A percentile compares a stretch with the other conserved stretches of the same genome.
Conservation (phyloP, 2,113 vertebrate genomes). For the Petromus typicus region DNA sequence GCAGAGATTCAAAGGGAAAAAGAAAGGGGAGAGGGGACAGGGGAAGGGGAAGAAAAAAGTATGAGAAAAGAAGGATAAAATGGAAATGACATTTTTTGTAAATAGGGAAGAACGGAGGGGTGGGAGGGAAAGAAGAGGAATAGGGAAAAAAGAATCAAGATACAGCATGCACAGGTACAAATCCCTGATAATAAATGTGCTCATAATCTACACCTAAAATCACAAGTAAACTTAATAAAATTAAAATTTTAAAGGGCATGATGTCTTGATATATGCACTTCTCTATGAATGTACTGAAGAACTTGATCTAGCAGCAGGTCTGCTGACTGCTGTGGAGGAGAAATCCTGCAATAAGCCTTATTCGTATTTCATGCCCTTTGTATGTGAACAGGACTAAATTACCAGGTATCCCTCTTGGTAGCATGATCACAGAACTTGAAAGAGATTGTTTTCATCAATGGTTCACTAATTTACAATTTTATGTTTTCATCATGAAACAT, state of each 20-base stretch:
- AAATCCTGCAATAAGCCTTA: neutral
- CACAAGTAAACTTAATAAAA: too few relatives aligned
- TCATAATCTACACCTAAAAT: too few relatives aligned
- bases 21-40: too few relatives aligned
- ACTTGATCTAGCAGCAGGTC: neutral
- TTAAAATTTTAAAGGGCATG: neutral
- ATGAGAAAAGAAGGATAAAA: too few relatives aligned
- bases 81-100: too few relatives aligned
- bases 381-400: neutral
- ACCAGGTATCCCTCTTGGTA: neutral
- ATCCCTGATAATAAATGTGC: too few relatives aligned
- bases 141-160: too few relatives aligned
- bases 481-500: neutral
- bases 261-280: neutral
- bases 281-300: neutral
- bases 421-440: neutral
- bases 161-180: too few relatives aligned
- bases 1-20: too few relatives aligned
- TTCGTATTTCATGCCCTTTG: neutral
- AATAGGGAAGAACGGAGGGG: too few relatives aligned
- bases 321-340: neutral
- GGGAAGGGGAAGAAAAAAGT: too few relatives aligned
- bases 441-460: neutral
- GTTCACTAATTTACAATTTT: constrained; percentile 16
- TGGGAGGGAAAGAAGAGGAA: too few relatives aligned